Conservation (phyloP, 2,113 vertebrate species). For the Promerops cafer region DNA sequence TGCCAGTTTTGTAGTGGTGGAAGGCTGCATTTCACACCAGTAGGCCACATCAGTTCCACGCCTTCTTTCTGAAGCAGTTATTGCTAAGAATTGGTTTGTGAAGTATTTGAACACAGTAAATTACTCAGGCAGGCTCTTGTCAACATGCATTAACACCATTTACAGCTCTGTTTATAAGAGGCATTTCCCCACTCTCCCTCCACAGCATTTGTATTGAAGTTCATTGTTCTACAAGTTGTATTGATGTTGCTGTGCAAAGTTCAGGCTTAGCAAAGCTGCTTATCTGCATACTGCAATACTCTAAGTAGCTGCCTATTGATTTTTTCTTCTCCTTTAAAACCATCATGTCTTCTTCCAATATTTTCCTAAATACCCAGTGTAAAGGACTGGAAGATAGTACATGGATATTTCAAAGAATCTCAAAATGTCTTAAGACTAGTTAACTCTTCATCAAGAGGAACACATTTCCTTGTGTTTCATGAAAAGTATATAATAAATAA, state of each 20-base stretch:
- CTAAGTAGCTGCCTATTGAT: constrained; percentile 59
- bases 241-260: constrained; percentile 27
- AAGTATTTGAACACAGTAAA: not conserved
- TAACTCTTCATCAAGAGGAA: not conserved
- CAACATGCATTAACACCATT: constrained; percentile 31
- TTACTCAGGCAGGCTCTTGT: not conserved
- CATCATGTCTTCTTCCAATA: not conserved
- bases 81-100: not conserved
- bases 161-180: not conserved
- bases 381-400: not conserved
- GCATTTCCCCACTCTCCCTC: not conserved
- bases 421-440: not conserved
- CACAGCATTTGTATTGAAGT: not conserved
- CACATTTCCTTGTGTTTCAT: not conserved
- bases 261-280: constrained; percentile 12
- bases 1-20: not conserved
- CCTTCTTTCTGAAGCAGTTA: not conserved
- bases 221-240: constrained; percentile 41
- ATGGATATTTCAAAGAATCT: not conserved
- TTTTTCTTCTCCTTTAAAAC: constrained; percentile 42
- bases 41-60: not conserved
- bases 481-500: not conserved
- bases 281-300: constrained; percentile 47
- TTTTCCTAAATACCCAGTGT: not conserved
- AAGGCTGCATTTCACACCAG: not conserved